A percentile compares a stretch with the other conserved stretches of the same genome.
These are phyloP conservation scores for Calosoma granatense DNA, from an alignment of 1,140 invertebrate species.

Conservation along the genomic window DNA sequence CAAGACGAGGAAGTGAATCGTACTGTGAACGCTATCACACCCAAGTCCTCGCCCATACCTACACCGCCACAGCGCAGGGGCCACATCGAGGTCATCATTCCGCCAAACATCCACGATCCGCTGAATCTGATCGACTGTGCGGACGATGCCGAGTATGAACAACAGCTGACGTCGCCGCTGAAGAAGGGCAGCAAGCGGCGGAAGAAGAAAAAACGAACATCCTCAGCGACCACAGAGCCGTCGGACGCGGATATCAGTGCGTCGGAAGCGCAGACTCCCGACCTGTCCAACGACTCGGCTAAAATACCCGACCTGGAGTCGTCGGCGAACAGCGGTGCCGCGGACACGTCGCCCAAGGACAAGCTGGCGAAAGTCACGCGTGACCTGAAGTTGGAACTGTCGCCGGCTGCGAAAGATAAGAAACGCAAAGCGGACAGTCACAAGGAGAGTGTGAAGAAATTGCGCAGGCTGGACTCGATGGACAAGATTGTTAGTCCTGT, in stretches of 20 bases:
- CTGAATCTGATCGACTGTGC: constrained; percentile 72
- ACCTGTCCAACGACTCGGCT: constrained; percentile 27
- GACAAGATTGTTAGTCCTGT: constrained; percentile 91
- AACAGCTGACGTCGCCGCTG: constrained; percentile 52
- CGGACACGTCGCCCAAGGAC: neutral
- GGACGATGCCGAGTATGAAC: constrained; percentile 71
- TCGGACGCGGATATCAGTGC: constrained; percentile 28
- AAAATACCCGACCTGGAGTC: constrained; percentile 25
- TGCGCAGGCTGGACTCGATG: constrained; percentile 55
- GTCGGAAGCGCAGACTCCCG: constrained; percentile 30
- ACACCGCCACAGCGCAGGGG: constrained; percentile 72
- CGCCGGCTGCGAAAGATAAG: constrained; percentile 23
- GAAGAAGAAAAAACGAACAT: constrained; percentile 43
- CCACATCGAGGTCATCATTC: constrained; percentile 82
- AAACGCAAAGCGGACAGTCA: constrained; percentile 25
- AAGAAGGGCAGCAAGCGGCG: constrained; percentile 49
- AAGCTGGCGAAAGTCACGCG: constrained; percentile 13
- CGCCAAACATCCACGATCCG: constrained; percentile 84
- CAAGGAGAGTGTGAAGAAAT: constrained; percentile 42
- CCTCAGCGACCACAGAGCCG: constrained; percentile 41
- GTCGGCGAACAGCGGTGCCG: constrained; percentile 12
- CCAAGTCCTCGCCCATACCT: constrained; percentile 79
- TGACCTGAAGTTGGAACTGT: constrained; percentile 25
- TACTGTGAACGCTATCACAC: constrained; percentile 78
- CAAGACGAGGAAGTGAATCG: constrained; percentile 79